Conservation (phyloP, 2,113 vertebrate species). For the Ictalurus punctatus region DNA sequence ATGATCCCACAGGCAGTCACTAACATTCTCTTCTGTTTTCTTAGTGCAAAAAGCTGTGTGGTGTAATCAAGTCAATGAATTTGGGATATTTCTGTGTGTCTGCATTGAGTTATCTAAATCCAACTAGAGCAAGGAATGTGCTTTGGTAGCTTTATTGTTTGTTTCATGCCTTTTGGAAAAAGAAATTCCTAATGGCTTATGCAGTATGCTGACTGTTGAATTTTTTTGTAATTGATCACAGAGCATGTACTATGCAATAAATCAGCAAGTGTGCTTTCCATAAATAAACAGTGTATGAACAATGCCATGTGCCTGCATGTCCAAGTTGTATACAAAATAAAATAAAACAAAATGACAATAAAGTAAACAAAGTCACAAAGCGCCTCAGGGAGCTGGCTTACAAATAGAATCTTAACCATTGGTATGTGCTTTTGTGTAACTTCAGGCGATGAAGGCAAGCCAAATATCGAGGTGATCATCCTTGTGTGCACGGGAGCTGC, state of each 20-base stretch:
- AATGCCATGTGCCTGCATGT: slow-evolving; percentile 52
- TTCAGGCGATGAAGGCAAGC: slow-evolving; percentile 85
- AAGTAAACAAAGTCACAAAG: slow-evolving; percentile 10
- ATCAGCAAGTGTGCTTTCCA: slow-evolving; percentile 39
- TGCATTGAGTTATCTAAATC: neutral
- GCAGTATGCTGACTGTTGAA: slow-evolving; percentile 16
- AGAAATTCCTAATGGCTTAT: slow-evolving; percentile 25
- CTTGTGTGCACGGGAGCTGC: slow-evolving; percentile 87
- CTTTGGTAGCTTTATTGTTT: slow-evolving; percentile 24
- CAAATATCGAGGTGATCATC: slow-evolving; percentile 89
- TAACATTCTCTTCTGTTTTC: slow-evolving; percentile 13
- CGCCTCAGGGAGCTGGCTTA: neutral
- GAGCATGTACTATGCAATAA: slow-evolving; percentile 40
- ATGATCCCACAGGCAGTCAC: neutral
- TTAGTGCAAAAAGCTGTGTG: neutral
- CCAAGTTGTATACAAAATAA: slow-evolving; percentile 44
- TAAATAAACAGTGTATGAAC: slow-evolving; percentile 56
- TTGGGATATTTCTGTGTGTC: neutral
- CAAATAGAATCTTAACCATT: slow-evolving; percentile 34
- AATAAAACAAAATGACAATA: slow-evolving; percentile 14
- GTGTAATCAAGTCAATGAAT: slow-evolving; percentile 7
- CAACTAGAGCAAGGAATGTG: slow-evolving; percentile 10
- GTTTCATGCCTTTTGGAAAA: slow-evolving; percentile 11
- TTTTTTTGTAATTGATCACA: slow-evolving; percentile 41
- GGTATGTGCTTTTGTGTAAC: slow-evolving; percentile 23